Evolutionary conservation across 2,797 vertebrate genomes (phyloP).

Genomic region (Epinephelus coioides): DNA sequence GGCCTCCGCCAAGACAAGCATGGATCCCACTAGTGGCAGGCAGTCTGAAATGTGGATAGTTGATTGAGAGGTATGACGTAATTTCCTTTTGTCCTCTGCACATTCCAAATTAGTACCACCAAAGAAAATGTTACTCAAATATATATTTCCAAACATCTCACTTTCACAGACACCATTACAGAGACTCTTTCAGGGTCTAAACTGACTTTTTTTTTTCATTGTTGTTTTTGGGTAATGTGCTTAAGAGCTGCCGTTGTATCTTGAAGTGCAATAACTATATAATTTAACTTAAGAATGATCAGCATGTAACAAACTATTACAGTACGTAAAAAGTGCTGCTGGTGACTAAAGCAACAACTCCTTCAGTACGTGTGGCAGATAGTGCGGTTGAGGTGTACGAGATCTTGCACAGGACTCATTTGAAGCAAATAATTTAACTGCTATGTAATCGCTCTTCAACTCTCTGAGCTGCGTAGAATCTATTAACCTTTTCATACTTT

Average conservation of each 20-base stretch:
- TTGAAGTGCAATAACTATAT: slow-evolving; percentile 83
- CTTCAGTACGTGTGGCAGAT: slow-evolving; percentile 45
- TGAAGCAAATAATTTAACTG: slow-evolving; percentile 50
- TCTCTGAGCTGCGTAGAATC: slow-evolving; percentile 30
- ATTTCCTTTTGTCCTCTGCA: slow-evolving; percentile 39
- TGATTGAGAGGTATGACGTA: slow-evolving; percentile 51
- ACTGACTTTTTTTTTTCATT: slow-evolving; percentile 43
- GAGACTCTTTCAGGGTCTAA: slow-evolving; percentile 56
- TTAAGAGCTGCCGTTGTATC: slow-evolving; percentile 65
- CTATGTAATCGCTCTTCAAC: slow-evolving; percentile 43
- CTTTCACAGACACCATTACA: slow-evolving; percentile 47
- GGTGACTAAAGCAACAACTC: slow-evolving; percentile 59
- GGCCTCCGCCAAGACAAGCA: slow-evolving; percentile 69
- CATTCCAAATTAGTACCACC: slow-evolving; percentile 52
- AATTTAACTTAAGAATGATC: slow-evolving; percentile 80
- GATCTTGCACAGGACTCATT: slow-evolving; percentile 50
- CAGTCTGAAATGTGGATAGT: slow-evolving; percentile 43
- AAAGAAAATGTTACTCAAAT: slow-evolving; percentile 46
- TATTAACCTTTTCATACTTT: slow-evolving; percentile 50
- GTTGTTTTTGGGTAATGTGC: slow-evolving; percentile 55
- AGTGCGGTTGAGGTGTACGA: slow-evolving; percentile 42
- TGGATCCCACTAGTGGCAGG: slow-evolving; percentile 48
- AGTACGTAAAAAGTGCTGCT: slow-evolving; percentile 51
- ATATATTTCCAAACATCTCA: slow-evolving; percentile 19
- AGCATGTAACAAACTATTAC: slow-evolving; percentile 60